Evolutionary conservation across 2,888 invertebrate species (phyloP).

Genomic region (Stenotaenia linearis): DNA sequence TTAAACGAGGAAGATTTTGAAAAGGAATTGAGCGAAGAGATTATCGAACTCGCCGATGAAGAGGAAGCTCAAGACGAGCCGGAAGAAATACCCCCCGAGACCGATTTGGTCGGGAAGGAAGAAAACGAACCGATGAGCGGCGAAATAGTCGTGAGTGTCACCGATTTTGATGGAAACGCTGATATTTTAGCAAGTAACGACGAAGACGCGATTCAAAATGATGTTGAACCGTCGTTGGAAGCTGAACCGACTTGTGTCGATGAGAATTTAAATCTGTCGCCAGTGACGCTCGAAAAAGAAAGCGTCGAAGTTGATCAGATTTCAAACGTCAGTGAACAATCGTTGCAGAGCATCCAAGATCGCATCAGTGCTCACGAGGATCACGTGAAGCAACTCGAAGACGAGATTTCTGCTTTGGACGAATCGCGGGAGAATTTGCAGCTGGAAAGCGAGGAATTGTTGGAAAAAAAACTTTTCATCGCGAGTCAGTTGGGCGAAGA

Average conservation of each 20-base stretch:
- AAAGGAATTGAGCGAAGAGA: background rate
- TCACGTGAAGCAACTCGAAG: background rate
- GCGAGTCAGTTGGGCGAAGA: conserved; percentile 27
- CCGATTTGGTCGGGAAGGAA: background rate
- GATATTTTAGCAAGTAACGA: background rate
- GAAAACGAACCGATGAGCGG: background rate
- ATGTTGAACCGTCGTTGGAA: background rate
- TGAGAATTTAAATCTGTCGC: background rate
- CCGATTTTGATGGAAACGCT: background rate
- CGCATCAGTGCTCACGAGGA: background rate
- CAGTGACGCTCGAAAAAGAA: background rate
- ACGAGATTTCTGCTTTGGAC: conserved; percentile 5
- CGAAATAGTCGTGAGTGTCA: background rate
- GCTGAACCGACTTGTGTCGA: background rate
- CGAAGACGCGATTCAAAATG: background rate
- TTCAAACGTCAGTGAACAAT: background rate
- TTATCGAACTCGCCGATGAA: background rate
- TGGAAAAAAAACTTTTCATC: background rate
- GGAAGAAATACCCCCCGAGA: background rate
- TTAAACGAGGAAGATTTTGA: background rate
- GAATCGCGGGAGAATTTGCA: background rate
- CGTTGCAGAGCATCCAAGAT: background rate
- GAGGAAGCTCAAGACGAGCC: too few relatives aligned
- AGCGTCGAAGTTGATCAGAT: background rate
- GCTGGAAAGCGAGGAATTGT: background rate